phyloP scores from a whole-genome alignment of 53 echinoderm and acorn worm species.

The Antedon mediterranea region DNA sequence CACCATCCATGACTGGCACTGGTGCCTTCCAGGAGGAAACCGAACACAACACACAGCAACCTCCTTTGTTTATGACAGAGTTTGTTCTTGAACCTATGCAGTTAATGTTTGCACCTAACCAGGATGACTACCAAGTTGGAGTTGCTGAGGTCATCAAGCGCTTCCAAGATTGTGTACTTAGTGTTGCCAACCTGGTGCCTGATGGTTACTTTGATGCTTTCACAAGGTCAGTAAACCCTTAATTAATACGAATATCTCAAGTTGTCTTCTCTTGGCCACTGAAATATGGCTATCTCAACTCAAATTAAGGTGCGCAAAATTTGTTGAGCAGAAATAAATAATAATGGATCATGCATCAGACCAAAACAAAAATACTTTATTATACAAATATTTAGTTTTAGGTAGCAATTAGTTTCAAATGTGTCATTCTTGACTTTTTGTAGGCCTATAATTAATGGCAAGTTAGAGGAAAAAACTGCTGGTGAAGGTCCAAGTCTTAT shows the following conservation, averaged over 20 bases:
- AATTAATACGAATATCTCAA: no score
- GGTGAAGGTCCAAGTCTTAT: conserved; percentile 95
- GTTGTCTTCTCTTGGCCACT: no score
- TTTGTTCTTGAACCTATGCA: conserved; percentile 85
- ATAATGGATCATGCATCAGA: no score
- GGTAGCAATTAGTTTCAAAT: no score
- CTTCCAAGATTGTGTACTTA: conserved; percentile 93
- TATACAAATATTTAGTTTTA: no score
- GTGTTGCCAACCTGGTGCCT: conserved; percentile 88
- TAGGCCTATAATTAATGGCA: conserved; percentile 96
- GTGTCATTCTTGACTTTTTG: not conserved
- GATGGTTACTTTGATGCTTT: conserved; percentile 98
- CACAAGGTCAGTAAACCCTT: conserved; percentile 55
- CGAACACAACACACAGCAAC: conserved; percentile 17
- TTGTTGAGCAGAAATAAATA: no score
- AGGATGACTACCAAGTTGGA: conserved; percentile 87
- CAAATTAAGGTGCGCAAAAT: no score
- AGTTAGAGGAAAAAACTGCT: conserved; percentile 94
- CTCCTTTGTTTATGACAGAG: conserved; percentile 87
- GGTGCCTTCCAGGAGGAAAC: not conserved
- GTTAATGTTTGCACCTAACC: conserved; percentile 66
- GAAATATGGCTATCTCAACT: no score
- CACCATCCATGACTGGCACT: not conserved
- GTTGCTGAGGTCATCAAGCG: conserved; percentile 71
- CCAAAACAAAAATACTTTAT: no score